Conservation (phyloP, 2,888 invertebrate species). For the Eurois occulta region DNA sequence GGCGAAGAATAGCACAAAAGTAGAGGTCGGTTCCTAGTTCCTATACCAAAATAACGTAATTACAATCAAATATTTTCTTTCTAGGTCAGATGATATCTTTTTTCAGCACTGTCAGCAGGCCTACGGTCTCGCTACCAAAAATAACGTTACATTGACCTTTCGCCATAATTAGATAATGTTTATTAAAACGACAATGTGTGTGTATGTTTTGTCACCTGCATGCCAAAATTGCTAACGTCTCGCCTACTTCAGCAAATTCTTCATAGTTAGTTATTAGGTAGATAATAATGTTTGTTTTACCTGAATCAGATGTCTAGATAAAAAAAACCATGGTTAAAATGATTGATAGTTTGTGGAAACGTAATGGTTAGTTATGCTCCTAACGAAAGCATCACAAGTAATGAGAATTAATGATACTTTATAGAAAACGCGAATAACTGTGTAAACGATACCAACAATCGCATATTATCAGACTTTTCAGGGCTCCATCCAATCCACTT, state of each 20-base stretch:
- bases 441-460: neutral
- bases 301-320: conserved; percentile 8
- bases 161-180: conserved; percentile 9
- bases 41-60: neutral
- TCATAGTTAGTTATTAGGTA: conserved; percentile 6
- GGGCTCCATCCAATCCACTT: neutral
- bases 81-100: neutral
- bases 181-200: conserved; percentile 19
- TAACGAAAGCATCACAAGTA: neutral
- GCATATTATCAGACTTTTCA: neutral
- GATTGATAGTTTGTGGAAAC: conserved; percentile 10
- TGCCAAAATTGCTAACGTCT: conserved; percentile 17
- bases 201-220: conserved; percentile 17
- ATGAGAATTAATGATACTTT: neutral
- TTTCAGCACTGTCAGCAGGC: neutral
- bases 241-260: conserved; percentile 15
- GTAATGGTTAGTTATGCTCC: neutral
- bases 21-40: neutral
- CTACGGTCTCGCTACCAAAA: conserved; percentile 14
- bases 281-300: conserved; percentile 8
- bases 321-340: neutral
- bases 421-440: neutral
- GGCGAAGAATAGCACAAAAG: neutral
- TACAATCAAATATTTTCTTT: neutral
- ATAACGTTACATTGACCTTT: conserved; percentile 44